Percentiles rank a stretch among this genome's conserved stretches.
Evolutionary conservation across 2,888 invertebrate species (phyloP).

Genomic region (Macrosoma leucophasiata): DNA sequence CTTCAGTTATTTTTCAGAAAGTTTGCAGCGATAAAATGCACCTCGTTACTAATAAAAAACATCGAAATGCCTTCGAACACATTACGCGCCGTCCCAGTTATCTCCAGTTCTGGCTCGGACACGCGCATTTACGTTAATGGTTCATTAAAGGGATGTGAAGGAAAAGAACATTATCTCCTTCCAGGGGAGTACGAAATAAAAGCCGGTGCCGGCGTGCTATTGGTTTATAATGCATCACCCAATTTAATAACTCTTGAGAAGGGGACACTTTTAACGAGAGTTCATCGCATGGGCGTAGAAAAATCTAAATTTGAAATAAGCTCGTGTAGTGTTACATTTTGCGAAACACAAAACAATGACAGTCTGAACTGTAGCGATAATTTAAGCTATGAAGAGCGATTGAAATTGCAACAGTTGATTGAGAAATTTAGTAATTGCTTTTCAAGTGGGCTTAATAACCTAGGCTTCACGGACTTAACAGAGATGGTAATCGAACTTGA

Average conservation of each 20-base stretch:
- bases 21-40: background rate
- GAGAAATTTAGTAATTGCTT: slow-evolving; percentile 17
- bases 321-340: too few relatives aligned
- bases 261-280: background rate
- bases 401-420: slow-evolving; percentile 4
- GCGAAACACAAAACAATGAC: too few relatives aligned
- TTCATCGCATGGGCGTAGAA: background rate
- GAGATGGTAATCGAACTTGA: slow-evolving; percentile 24
- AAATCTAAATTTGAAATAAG: slow-evolving; percentile 1
- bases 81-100: background rate
- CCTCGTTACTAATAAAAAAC: background rate
- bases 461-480: slow-evolving; percentile 16
- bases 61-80: background rate
- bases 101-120: too few relatives aligned
- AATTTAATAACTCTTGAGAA: slow-evolving; percentile 1
- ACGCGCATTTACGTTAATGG: slow-evolving; percentile 1
- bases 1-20: slow-evolving; percentile 12
- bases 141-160: slow-evolving; percentile 2
- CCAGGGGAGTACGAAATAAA: slow-evolving; percentile 11
- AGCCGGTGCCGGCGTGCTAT: background rate
- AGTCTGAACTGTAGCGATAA: slow-evolving; percentile 8
- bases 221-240: slow-evolving; percentile 2
- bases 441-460: slow-evolving; percentile 14
- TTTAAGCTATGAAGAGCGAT: slow-evolving; percentile 3
- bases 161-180: slow-evolving; percentile 10